Evolutionary conservation across 1,140 invertebrate species (phyloP), one percentile per base, ranked within the genome.

Genomic region (Melanaphis sacchari): DNA sequence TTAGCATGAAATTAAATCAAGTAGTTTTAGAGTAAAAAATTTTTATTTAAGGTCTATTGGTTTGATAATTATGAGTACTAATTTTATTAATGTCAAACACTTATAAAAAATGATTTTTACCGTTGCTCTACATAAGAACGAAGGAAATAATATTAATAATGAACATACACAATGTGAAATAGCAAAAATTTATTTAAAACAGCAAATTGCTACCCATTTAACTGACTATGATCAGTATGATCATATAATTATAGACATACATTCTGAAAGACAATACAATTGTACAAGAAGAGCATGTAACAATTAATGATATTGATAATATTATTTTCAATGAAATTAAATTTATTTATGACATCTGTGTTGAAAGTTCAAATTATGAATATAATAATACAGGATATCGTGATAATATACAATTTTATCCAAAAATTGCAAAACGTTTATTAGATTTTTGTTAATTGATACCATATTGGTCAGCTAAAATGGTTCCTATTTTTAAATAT

Each of bases 31-130:
- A 89, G 36, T 54, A 4, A 89, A 89, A 89, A n/a, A 89, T 38
- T 54, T 38, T 49, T 89, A 89, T 89, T 26, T 89, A 15, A 89
- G 87, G 24, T 89, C 36, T 24, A 89, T 89, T 38, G 87, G 87
- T 5, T 54, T 89, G 9, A 38, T 89, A 36, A 38, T 89, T 40
- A 18, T 38, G 2, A 52, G n/a, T 54, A 52, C 31, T 22, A 36
- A 54, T 5, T 54, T 89, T 54, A 26, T 9, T 1, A n/a, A 54
- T 89, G 24, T 54, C 8, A 54, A 89, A 89, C 26, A 89, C 8
- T 8, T 54, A 52, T 52, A 52, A 54, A 26, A 89, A 89, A 26
- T 36, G 6, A 89, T 89, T 52, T 89, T 49, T 52, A 89, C 36
- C 18, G 87, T 54, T 52, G 18, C 31, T 36, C 6, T 89, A 18